Evolutionary conservation across 1,140 invertebrate species (phyloP), one percentile per base, ranked within the genome.

Genomic region (Zophobas atratus): DNA sequence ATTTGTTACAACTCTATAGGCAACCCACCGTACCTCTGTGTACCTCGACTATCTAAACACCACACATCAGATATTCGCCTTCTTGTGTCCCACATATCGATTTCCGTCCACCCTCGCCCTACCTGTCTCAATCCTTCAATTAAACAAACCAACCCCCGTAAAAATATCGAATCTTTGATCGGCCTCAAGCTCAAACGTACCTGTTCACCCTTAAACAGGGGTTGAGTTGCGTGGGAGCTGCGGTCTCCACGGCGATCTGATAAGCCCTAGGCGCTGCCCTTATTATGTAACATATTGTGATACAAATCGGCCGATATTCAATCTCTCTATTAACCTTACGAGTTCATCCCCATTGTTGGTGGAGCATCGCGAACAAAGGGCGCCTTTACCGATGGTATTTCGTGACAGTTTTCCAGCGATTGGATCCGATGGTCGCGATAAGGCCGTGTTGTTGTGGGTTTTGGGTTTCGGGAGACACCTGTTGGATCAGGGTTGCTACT

Each of bases 241-340:
- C 35, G 76, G 76, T 77, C 70, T 71, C 60, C 56, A 73, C 43
- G 76, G 49, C 56, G 76, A 77, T 77, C 53, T 56, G 72, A 75
- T 75, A 75, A 75, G 72, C 72, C 72, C 38, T 41, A 41, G 72
- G 72, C 55, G 72, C 51, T 76, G 67, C 46, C 60, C 70, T 72
- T 78, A 78, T 78, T 78, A 75, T 78, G 60, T 75, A 78, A 75
- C 77, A 60, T 78, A 78, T 75, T 75, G 72, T 75, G 49, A 75
- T 75, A 78, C 77, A 78, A 78, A 67, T 78, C 46, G 38, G 8
- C 49, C 72, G 77, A 78, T 75, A 78, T 75, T 70, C 60, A 75
- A 78, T 78, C 77, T 75, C 60, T n/a, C 6, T 63, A 70, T 78
- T 67, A 63, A 70, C 72, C 77, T 70, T 75, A 75, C 72, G 48